Evolutionary conservation across 2,113 vertebrate genomes (phyloP).

Genomic region (Scophthalmus maximus): DNA sequence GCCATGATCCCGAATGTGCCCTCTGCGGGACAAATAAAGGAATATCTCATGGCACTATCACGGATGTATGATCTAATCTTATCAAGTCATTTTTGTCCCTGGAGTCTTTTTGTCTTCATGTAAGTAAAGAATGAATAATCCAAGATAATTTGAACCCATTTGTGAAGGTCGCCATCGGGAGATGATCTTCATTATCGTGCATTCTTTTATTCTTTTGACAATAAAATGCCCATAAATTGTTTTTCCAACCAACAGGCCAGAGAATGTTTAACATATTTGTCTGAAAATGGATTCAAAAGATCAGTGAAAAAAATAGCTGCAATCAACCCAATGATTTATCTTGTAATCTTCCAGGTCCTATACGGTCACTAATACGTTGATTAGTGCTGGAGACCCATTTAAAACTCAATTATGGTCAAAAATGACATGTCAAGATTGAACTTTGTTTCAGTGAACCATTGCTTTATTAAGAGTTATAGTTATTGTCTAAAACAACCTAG

Average conservation of each 20-base stretch:
- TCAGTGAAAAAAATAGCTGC: neutral
- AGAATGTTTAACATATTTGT: no score
- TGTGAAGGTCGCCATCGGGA: no score
- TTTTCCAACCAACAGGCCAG: neutral
- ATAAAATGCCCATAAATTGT: no score
- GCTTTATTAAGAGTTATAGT: neutral
- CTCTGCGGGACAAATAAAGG: no score
- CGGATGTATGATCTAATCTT: neutral
- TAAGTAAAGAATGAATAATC: no score
- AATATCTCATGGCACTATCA: no score
- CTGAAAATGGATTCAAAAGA: neutral
- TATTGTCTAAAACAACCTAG: neutral
- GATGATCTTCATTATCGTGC: no score
- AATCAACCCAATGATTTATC: neutral
- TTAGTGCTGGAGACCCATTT: neutral
- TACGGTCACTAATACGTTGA: neutral
- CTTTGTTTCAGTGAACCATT: neutral
- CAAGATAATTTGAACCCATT: no score
- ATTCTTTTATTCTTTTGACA: no score
- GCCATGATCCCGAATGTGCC: no score
- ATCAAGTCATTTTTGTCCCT: constrained; percentile 3
- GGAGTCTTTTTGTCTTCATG: no score
- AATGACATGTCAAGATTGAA: neutral
- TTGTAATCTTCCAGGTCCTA: neutral
- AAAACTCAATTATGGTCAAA: neutral